Conservation (phyloP, 2,797 vertebrate genomes). For the Cephalopachus bancanus region DNA sequence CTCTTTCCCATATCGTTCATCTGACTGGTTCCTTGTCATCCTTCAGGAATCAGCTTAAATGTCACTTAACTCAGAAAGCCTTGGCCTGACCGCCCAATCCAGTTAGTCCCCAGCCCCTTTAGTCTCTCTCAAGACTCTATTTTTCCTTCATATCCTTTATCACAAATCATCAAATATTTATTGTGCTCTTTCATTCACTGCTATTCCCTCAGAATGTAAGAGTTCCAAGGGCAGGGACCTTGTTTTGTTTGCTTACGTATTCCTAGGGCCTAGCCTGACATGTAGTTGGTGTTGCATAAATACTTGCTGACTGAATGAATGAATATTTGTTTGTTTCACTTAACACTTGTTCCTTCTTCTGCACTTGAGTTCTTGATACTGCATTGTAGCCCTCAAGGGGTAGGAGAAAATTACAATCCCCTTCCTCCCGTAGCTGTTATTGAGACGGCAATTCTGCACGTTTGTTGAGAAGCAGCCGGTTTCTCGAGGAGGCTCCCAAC, state of each 20-base stretch:
- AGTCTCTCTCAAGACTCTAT: not conserved
- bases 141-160: constrained; percentile 44
- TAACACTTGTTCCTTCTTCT: constrained; percentile 14
- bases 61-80: not conserved
- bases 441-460: not conserved
- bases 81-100: not conserved
- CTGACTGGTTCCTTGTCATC: not conserved
- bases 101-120: not conserved
- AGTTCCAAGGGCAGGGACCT: not conserved
- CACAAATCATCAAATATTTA: constrained; percentile 32
- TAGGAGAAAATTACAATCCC: constrained; percentile 1
- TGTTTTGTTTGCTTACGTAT: constrained; percentile 53
- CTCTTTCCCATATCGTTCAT: not conserved
- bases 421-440: not conserved
- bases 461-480: constrained; percentile 18
- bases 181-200: not conserved
- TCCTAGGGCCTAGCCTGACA: not conserved
- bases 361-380: constrained; percentile 63
- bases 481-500: constrained; percentile 18
- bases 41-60: constrained; percentile 21
- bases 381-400: not conserved
- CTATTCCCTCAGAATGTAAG: not conserved
- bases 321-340: constrained; percentile 55
- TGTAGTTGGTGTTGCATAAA: not conserved
- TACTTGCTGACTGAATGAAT: not conserved